These are phyloP conservation scores for Brotula barbata DNA, from an alignment of 2,797 vertebrate species.

Conservation along the genomic window DNA sequence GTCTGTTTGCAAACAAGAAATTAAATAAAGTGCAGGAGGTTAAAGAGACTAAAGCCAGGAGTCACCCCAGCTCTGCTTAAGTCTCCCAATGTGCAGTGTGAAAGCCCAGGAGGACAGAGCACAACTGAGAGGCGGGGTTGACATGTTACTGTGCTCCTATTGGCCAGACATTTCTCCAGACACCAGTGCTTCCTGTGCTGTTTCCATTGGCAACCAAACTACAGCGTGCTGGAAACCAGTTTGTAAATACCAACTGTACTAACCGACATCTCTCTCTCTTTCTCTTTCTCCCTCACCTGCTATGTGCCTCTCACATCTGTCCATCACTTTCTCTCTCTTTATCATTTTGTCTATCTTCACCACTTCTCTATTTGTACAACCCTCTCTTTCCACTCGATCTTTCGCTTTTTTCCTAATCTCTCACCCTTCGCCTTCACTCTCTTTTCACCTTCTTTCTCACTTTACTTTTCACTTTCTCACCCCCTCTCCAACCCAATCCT, in stretches of 20 bases:
- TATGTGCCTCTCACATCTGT: too few species aligned
- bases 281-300: conserved; percentile 19
- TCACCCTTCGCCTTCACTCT: too few species aligned
- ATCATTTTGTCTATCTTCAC: too few species aligned
- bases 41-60: conserved; percentile 19
- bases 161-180: conserved; percentile 48
- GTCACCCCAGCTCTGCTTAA: conserved; percentile 11
- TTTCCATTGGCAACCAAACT: conserved; percentile 63
- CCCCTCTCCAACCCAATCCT: conserved; percentile 14
- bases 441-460: background rate
- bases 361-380: too few species aligned
- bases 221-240: conserved; percentile 39
- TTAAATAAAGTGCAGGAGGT: background rate
- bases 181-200: conserved; percentile 55
- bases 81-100: conserved; percentile 34
- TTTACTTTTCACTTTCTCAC: conserved; percentile 19
- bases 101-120: conserved; percentile 25
- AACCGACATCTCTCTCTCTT: conserved; percentile 19
- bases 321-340: too few species aligned
- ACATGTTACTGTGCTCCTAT: conserved; percentile 31
- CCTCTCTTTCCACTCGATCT: too few species aligned
- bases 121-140: conserved; percentile 24
- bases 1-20: too few species aligned
- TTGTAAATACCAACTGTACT: conserved; percentile 8
- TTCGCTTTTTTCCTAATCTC: too few species aligned